These are phyloP conservation scores for Tipula helvola DNA, from an alignment of 2,888 invertebrate species.

Conservation along the genomic window DNA sequence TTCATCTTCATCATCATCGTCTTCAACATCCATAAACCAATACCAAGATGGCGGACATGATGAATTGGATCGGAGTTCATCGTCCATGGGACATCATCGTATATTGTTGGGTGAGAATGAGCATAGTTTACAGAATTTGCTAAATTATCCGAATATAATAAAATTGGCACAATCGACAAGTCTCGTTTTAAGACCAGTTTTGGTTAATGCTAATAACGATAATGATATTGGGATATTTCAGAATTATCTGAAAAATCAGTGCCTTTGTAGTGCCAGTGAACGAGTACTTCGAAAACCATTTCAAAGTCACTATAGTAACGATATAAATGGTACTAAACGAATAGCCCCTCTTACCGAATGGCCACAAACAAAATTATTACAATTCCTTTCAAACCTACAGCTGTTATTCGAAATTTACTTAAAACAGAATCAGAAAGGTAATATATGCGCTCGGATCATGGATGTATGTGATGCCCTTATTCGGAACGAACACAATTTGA, in stretches of 20 bases:
- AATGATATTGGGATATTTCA: slow-evolving; percentile 35
- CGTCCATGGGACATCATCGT: slow-evolving; percentile 14
- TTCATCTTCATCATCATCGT: slow-evolving; percentile 19
- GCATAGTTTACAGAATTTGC: background rate
- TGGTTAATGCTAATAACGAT: slow-evolving; percentile 11
- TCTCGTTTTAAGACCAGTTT: slow-evolving; percentile 14
- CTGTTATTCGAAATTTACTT: slow-evolving; percentile 72
- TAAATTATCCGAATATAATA: slow-evolving; percentile 6
- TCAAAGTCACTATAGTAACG: slow-evolving; percentile 43
- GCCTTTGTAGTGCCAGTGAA: slow-evolving; percentile 65
- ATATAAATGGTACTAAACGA: slow-evolving; percentile 38
- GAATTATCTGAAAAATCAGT: slow-evolving; percentile 52
- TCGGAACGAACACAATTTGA: slow-evolving; percentile 68
- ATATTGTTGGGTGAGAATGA: background rate
- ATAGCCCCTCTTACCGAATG: slow-evolving; percentile 46
- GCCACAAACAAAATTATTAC: slow-evolving; percentile 54
- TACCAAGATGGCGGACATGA: slow-evolving; percentile 5
- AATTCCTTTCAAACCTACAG: slow-evolving; percentile 73
- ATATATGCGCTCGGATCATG: slow-evolving; percentile 68
- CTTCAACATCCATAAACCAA: slow-evolving; percentile 15
- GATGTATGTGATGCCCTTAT: slow-evolving; percentile 68
- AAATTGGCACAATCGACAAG: slow-evolving; percentile 7
- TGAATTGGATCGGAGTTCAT: slow-evolving; percentile 11
- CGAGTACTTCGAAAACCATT: slow-evolving; percentile 57
- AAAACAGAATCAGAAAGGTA: slow-evolving; percentile 70